Conservation (phyloP, 2,888 invertebrate genomes). For the Pilophorus perplexus region DNA sequence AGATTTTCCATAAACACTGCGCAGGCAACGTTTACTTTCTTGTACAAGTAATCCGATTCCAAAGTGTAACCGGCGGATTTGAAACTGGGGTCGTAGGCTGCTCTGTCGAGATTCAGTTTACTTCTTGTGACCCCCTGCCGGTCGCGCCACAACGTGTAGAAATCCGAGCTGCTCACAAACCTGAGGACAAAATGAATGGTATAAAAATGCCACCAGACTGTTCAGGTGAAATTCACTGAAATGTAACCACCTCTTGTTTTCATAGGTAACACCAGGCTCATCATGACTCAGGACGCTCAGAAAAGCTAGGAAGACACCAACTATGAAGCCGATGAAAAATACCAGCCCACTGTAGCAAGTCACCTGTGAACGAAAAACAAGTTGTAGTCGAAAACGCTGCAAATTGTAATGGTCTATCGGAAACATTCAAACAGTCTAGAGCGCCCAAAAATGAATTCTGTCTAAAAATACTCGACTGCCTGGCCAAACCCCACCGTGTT, state of each 20-base stretch:
- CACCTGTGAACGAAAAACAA: conserved; percentile 1
- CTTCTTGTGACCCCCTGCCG: conserved; percentile 13
- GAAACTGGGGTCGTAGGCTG: conserved; percentile 16
- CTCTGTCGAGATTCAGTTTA: conserved; percentile 8
- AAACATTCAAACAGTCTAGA: no score
- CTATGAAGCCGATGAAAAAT: conserved; percentile 23
- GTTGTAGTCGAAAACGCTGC: no score
- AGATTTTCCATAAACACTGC: conserved; percentile 55
- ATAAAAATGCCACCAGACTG: no score
- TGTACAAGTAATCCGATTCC: conserved; percentile 38
- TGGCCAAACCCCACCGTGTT: no score
- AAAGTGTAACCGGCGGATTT: neutral
- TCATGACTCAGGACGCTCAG: conserved; percentile 14
- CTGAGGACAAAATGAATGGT: neutral
- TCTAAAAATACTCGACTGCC: no score
- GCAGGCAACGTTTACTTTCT: conserved; percentile 54
- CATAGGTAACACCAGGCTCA: no score
- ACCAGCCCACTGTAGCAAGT: conserved; percentile 31
- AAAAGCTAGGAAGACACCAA: conserved; percentile 27
- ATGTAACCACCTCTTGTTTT: no score
- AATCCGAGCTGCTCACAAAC: conserved; percentile 10
- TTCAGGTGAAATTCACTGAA: no score
- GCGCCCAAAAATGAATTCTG: no score
- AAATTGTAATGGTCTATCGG: no score
- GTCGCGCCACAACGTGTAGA: conserved; percentile 14